phyloP scores from a whole-genome alignment of 1,140 invertebrate species.

The Mactra quadrangularis region DNA sequence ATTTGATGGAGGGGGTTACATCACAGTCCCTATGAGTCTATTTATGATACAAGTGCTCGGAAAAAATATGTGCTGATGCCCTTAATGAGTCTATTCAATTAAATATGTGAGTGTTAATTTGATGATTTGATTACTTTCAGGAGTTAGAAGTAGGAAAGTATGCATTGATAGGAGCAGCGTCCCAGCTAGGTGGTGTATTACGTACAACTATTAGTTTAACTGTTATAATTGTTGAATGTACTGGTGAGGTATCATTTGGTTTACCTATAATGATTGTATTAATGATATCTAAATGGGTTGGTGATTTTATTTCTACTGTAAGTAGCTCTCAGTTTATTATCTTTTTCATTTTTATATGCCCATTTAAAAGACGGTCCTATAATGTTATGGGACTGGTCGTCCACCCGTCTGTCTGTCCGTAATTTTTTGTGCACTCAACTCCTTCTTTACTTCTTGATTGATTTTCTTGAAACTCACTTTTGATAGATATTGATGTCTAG shows the following conservation, averaged over 20 bases:
- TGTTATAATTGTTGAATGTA: constrained; percentile 98
- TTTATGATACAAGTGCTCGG: no score
- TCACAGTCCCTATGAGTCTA: no score
- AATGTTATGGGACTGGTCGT: background rate
- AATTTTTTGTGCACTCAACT: no score
- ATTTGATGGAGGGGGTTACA: no score
- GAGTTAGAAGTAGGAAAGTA: constrained; percentile 94
- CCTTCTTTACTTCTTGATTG: no score
- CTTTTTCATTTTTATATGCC: no score
- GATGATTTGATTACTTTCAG: constrained; percentile 71
- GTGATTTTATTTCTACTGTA: constrained; percentile 98
- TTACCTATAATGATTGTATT: constrained; percentile 93
- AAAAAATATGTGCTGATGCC: no score
- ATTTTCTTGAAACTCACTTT: no score
- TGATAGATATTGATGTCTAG: background rate
- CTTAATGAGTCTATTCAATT: no score
- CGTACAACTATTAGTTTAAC: constrained; percentile 98
- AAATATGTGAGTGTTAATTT: no score
- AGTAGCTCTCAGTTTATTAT: no score
- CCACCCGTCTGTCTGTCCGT: no score
- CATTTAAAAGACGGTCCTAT: background rate
- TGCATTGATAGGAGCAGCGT: constrained; percentile 97
- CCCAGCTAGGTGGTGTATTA: constrained; percentile 97
- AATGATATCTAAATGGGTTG: constrained; percentile 97
- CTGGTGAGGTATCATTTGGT: constrained; percentile 97